These are phyloP conservation scores for Hydrotaea diabolus DNA, from an alignment of 2,888 invertebrate genomes.

Conservation along the genomic window DNA sequence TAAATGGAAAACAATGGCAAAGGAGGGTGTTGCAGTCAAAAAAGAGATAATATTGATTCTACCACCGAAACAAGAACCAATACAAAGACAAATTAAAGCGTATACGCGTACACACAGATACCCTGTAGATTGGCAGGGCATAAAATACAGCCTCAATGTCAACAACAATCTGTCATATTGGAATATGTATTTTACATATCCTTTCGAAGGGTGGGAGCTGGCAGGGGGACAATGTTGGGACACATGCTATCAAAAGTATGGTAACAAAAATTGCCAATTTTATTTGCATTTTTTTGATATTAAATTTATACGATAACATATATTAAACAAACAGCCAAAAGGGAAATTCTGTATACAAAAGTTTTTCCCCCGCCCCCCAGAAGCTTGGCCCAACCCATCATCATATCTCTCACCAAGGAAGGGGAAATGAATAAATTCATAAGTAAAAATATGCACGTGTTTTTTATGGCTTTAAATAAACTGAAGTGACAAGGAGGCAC, in stretches of 20 bases:
- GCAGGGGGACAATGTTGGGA: background rate
- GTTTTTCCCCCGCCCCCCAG: background rate
- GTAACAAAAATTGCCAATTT: background rate
- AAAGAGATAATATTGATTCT: no score
- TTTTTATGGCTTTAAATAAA: conserved; percentile 38
- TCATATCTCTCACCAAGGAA: no score
- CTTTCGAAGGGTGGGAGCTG: background rate
- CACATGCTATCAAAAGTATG: no score
- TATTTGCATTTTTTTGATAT: conserved; percentile 15
- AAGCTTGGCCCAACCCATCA: no score
- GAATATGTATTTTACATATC: conserved; percentile 22
- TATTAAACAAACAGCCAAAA: background rate
- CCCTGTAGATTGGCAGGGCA: no score
- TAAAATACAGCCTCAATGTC: conserved; percentile 39
- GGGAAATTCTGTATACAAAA: no score
- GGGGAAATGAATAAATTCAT: no score
- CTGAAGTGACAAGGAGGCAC: background rate
- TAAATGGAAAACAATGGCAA: no score
- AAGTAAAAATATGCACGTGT: conserved; percentile 42
- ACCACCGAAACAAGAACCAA: no score
- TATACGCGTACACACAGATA: no score
- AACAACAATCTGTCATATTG: conserved; percentile 47
- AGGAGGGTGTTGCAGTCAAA: no score
- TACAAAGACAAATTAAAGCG: no score
- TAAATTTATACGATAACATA: conserved; percentile 9